phyloP scores from a whole-genome alignment of 2,113 vertebrate species.

The Canis aureus region DNA sequence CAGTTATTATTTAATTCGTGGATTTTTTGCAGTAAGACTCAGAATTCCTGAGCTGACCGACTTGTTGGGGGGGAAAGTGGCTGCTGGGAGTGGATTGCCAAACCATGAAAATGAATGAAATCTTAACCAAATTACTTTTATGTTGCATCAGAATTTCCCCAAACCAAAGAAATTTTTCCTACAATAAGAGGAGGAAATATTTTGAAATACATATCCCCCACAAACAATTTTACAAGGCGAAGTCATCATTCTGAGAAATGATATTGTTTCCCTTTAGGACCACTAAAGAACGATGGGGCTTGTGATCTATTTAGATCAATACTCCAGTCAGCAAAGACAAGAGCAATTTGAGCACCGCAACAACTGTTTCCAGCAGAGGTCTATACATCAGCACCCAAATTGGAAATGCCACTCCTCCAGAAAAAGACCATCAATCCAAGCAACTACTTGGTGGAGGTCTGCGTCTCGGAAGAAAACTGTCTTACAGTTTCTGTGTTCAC shows the following conservation, averaged over 20 bases:
- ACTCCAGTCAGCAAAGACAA: neutral
- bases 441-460: neutral
- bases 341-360: neutral
- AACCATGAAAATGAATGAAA: neutral
- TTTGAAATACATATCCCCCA: constrained; percentile 7
- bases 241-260: constrained; percentile 12
- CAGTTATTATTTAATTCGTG: neutral
- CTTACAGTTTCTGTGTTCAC: neutral
- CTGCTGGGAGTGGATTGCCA: neutral
- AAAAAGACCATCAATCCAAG: neutral
- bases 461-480: neutral
- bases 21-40: constrained; percentile 30
- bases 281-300: neutral
- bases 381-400: neutral
- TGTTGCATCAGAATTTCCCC: neutral
- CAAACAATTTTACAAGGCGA: neutral
- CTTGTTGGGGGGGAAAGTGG: neutral
- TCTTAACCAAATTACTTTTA: constrained; percentile 9
- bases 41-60: neutral
- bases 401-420: neutral
- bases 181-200: neutral
- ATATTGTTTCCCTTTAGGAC: neutral
- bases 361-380: neutral
- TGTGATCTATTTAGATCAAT: neutral
- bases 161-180: neutral